phyloP scores from a whole-genome alignment of 2,888 invertebrate genomes.

The Ethmia dodecea region DNA sequence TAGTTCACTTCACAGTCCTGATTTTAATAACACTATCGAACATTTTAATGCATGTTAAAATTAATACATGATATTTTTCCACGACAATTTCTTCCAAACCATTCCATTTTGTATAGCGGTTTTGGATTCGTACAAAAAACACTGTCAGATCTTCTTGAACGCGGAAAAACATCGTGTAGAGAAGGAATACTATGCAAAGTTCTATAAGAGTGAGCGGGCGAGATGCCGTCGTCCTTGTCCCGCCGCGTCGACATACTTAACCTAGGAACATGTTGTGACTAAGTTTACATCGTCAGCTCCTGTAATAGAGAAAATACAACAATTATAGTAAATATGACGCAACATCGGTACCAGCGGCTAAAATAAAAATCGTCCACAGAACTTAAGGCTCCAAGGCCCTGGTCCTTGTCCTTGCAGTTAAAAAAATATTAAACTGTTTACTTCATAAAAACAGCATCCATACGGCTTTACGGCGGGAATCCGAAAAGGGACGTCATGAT shows the following conservation, averaged over 20 bases:
- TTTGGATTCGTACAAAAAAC: neutral
- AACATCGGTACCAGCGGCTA: neutral
- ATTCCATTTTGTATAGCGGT: neutral
- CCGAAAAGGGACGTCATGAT: neutral
- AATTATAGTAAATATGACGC: conserved; percentile 2
- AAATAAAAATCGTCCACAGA: neutral
- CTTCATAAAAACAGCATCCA: neutral
- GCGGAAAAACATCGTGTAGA: neutral
- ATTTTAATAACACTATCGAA: no score
- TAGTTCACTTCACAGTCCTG: no score
- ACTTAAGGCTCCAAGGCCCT: neutral
- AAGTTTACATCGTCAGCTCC: conserved; percentile 78
- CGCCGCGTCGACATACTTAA: neutral
- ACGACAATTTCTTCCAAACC: neutral
- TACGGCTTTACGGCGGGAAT: neutral
- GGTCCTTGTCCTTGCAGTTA: neutral
- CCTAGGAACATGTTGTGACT: neutral
- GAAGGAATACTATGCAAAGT: neutral
- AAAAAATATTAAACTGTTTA: neutral
- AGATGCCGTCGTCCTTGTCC: neutral
- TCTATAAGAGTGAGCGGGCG: neutral
- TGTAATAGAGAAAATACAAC: conserved; percentile 39
- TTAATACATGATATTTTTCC: neutral
- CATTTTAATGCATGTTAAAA: no score
- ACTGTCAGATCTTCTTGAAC: neutral